phyloP scores from a whole-genome alignment of 2,113 vertebrate genomes.

The Ammodytes marinus region DNA sequence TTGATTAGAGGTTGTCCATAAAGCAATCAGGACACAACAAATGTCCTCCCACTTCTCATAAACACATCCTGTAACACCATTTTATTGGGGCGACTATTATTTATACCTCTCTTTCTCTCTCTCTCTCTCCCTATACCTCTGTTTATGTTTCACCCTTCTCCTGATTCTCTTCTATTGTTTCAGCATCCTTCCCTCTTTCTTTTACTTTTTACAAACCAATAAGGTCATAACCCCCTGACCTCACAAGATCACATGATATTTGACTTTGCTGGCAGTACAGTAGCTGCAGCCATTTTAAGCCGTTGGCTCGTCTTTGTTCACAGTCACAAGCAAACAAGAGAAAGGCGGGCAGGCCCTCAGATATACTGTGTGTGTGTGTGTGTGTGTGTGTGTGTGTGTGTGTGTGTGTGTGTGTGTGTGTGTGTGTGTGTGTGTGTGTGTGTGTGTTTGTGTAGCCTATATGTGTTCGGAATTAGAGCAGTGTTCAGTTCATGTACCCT shows the following conservation, averaged over 20 bases:
- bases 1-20: conserved; percentile 1
- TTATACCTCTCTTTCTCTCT: background rate
- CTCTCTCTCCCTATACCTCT: background rate
- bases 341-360: conserved; percentile 18
- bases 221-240: background rate
- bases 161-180: background rate
- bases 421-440: background rate
- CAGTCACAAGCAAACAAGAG: background rate
- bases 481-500: conserved; percentile 15
- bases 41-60: background rate
- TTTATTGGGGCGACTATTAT: background rate
- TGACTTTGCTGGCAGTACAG: conserved; percentile 24
- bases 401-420: background rate
- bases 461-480: background rate
- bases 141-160: background rate
- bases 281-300: background rate
- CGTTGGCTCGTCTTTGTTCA: conserved; percentile 10
- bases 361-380: background rate
- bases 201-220: background rate
- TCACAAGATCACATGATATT: background rate
- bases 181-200: background rate
- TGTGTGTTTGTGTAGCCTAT: too few species aligned
- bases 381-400: background rate
- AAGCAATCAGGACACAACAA: background rate
- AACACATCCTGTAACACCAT: background rate